phyloP scores from a whole-genome alignment of 2,797 vertebrate species.

The Poeciliopsis paucimaculata region DNA sequence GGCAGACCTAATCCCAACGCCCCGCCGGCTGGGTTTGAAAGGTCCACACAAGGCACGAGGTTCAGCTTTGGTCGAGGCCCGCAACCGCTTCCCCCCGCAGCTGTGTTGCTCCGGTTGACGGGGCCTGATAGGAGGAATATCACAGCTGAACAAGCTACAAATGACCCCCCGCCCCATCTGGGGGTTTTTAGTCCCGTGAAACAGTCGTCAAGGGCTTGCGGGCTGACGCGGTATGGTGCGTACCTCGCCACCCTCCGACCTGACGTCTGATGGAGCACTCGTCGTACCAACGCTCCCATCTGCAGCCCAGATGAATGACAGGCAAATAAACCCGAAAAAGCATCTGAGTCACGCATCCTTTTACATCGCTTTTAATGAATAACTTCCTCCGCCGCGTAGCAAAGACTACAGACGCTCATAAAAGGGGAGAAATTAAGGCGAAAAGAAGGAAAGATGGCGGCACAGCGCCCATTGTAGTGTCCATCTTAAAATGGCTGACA shows the following conservation, averaged over 20 bases:
- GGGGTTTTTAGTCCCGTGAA: slow-evolving; percentile 27
- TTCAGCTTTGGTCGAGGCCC: slow-evolving; percentile 65
- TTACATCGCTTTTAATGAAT: slow-evolving; percentile 72
- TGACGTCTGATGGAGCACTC: slow-evolving; percentile 26
- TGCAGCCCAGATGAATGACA: slow-evolving; percentile 70
- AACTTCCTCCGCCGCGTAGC: slow-evolving; percentile 75
- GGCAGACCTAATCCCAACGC: slow-evolving; percentile 70
- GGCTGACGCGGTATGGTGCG: slow-evolving; percentile 11
- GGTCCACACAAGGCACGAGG: slow-evolving; percentile 62
- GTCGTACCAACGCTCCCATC: slow-evolving; percentile 63
- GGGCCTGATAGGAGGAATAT: slow-evolving; percentile 38
- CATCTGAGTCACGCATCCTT: slow-evolving; percentile 71
- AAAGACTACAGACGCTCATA: slow-evolving; percentile 75
- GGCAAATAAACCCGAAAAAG: slow-evolving; percentile 63
- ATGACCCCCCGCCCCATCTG: slow-evolving; percentile 38
- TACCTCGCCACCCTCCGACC: slow-evolving; percentile 12
- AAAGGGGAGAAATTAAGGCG: slow-evolving; percentile 68
- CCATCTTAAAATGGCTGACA: slow-evolving; percentile 84
- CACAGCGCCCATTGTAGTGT: slow-evolving; percentile 74
- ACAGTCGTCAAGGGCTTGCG: slow-evolving; percentile 30
- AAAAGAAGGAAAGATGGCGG: slow-evolving; percentile 82
- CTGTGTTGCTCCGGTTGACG: slow-evolving; percentile 25
- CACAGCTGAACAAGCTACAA: slow-evolving; percentile 20
- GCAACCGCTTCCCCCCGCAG: slow-evolving; percentile 26
- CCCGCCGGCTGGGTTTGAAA: slow-evolving; percentile 66